Evolutionary conservation across 2,888 invertebrate species (phyloP).

Genomic region (Athalia circularis): DNA sequence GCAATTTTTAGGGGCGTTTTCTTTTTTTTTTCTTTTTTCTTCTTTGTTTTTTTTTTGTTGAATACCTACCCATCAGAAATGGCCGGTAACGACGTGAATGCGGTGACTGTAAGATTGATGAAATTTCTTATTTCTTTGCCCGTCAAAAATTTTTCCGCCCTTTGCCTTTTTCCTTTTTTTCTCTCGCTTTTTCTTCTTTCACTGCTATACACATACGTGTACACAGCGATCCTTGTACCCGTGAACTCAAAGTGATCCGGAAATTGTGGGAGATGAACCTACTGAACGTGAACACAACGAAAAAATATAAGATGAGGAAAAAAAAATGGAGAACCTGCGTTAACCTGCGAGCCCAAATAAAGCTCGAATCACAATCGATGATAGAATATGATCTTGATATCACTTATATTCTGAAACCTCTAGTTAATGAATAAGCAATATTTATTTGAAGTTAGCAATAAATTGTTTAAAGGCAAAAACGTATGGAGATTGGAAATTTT

Average conservation of each 20-base stretch:
- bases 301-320: not conserved
- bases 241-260: conserved; percentile 30
- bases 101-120: conserved; percentile 29
- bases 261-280: conserved; percentile 40
- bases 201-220: not conserved
- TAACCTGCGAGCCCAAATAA: not conserved
- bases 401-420: no score
- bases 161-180: not conserved
- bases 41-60: not conserved
- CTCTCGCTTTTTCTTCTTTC: not conserved
- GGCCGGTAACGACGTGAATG: conserved; percentile 18
- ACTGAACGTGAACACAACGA: not conserved
- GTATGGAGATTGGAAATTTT: no score
- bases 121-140: conserved; percentile 27
- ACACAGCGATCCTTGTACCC: not conserved
- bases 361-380: no score
- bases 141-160: conserved; percentile 9
- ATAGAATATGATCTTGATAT: no score
- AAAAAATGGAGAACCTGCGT: not conserved
- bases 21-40: not conserved
- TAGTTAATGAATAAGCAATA: no score
- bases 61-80: not conserved
- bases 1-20: not conserved
- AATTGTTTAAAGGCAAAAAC: no score
- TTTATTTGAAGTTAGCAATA: no score